These are phyloP conservation scores for Bembecia ichneumoniformis DNA, from an alignment of 2,888 invertebrate species.

Conservation along the genomic window DNA sequence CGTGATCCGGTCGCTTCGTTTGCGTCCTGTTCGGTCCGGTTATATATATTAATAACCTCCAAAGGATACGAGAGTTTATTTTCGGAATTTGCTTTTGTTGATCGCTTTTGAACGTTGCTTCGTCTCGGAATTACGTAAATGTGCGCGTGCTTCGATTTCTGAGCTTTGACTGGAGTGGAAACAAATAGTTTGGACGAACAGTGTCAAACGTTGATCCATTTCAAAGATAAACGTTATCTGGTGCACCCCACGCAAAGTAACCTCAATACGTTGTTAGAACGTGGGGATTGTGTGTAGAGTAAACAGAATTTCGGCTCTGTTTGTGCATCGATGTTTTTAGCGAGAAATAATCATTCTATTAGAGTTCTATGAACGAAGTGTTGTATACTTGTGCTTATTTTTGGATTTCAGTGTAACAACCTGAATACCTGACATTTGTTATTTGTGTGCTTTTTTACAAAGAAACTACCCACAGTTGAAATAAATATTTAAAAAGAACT, in stretches of 20 bases:
- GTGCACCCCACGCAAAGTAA: slow-evolving; percentile 32
- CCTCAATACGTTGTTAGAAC: slow-evolving; percentile 25
- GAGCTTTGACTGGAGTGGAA: background rate
- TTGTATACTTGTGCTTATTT: slow-evolving; percentile 14
- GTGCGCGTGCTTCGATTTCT: background rate
- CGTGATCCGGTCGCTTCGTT: slow-evolving; percentile 32
- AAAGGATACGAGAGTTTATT: slow-evolving; percentile 53
- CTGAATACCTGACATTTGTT: no score
- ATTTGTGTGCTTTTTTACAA: slow-evolving; percentile 4
- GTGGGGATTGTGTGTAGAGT: slow-evolving; percentile 33
- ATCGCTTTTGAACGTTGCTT: slow-evolving; percentile 35
- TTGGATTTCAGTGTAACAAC: slow-evolving; percentile 6
- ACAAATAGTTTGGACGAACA: background rate
- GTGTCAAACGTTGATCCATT: background rate
- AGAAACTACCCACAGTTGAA: no score
- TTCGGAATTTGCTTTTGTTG: slow-evolving; percentile 43
- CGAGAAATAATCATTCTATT: slow-evolving; percentile 13
- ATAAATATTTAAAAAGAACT: no score
- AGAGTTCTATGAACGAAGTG: slow-evolving; percentile 18
- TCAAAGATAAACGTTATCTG: slow-evolving; percentile 24
- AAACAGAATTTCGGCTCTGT: slow-evolving; percentile 26
- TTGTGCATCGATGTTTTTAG: slow-evolving; percentile 23
- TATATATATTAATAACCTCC: slow-evolving; percentile 20
- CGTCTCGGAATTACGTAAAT: slow-evolving; percentile 45
- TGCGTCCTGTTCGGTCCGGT: slow-evolving; percentile 21